Base-by-base conservation (phyloP, 2,797 vertebrate species). In the Taeniopygia guttata region DNA sequence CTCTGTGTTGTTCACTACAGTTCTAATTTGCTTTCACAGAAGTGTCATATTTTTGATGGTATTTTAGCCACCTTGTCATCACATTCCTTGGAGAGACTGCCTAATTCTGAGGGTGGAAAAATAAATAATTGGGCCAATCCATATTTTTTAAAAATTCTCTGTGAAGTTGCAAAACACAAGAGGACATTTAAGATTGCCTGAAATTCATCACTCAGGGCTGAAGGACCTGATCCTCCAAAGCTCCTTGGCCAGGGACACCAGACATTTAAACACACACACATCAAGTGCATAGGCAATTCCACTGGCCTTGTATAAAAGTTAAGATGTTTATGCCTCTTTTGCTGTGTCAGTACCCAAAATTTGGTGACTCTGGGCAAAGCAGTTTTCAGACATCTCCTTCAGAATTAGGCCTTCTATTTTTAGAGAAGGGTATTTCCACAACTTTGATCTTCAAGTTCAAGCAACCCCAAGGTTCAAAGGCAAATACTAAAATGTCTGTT, bases 101-200 rank as follows among this genome's bases (percentile, higher is more conserved):
- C 5, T n/a, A 70, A 89, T 70, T 49, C 9, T 85, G n/a, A 60
- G 25, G 54, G 27, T 3, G 70, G 38, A 54, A 84, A 84, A 91
- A 70, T 9, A 91, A 78, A 84, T 67, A 15, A 20, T 29, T n/a
- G n/a, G 23, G 7, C 15, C 3, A 30, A 84, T 27, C 6, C 7
- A 4, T 21, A 13, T 9, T 59, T 68, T 56, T 18, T 0, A 15
- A 45, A 45, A 67, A 22, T 13, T 1, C 5, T 67, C 23, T 7
- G 11, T 21, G 21, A 75, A 56, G 2, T 1, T 52, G 4, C 9
- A 74, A 49, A 69, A 86, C 27, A n/a, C 16, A 59, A n/a, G 9
- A 7, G 9, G 34, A 15, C 1, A 21, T n/a, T 69, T 73, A 29
- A 89, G 60, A 19, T 3, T 42, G 16, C 7, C 36, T 48, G n/a